phyloP scores from a whole-genome alignment of 2,797 vertebrate genomes.

The Sphenodon punctatus region DNA sequence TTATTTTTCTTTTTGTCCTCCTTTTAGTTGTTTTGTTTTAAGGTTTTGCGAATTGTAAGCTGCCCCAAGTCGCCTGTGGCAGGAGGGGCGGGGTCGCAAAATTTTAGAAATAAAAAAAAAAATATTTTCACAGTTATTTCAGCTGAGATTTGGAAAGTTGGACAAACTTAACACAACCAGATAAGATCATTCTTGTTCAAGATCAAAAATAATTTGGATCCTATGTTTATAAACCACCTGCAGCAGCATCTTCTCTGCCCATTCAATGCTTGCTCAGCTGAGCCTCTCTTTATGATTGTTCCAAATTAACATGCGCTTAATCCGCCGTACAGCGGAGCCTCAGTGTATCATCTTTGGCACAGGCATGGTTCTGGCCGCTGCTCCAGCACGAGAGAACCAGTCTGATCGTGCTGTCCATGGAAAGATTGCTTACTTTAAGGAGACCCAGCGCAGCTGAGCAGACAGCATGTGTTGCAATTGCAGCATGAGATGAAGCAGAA shows the following conservation, averaged over 20 bases:
- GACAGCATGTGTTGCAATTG: fast-evolving
- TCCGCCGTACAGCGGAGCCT: conserved; percentile 46
- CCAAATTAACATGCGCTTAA: neutral
- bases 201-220: conserved; percentile 56
- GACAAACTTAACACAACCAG: conserved; percentile 54
- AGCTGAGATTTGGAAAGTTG: conserved; percentile 21
- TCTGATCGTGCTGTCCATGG: neutral
- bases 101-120: conserved; percentile 2
- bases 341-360: neutral
- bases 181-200: conserved; percentile 56
- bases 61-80: too few relatives aligned
- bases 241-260: conserved; percentile 21
- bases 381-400: neutral
- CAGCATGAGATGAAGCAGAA: neutral
- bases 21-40: too few relatives aligned
- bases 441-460: neutral
- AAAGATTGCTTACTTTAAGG: neutral
- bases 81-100: too few relatives aligned
- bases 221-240: conserved; percentile 45
- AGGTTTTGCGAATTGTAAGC: too few relatives aligned
- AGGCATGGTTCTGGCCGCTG: neutral
- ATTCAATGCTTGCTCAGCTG: conserved; percentile 24
- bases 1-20: too few relatives aligned
- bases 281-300: neutral
- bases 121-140: conserved; percentile 43